These are phyloP conservation scores for Butastur rufipennis DNA, from an alignment of 2,113 vertebrate species.

Conservation along the genomic window DNA sequence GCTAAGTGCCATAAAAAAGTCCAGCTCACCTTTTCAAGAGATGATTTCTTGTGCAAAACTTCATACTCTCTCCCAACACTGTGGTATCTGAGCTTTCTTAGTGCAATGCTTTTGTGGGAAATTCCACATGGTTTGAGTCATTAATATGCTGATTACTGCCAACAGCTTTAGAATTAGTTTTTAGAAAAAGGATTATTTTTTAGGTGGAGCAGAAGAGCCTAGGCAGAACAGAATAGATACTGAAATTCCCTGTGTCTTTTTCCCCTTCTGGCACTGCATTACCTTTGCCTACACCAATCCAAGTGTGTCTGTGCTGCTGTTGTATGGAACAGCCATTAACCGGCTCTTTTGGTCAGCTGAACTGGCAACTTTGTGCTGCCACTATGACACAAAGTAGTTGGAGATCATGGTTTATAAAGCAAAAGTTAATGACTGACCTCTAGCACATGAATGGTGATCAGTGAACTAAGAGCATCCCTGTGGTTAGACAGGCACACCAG, in stretches of 20 bases:
- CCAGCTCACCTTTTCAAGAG: not conserved
- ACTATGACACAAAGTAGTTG: not conserved
- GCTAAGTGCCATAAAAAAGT: not conserved
- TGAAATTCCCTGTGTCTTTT: not conserved
- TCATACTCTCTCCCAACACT: not conserved
- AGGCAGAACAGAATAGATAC: not conserved
- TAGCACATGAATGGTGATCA: not conserved
- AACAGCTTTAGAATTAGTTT: not conserved
- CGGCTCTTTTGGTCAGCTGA: not conserved
- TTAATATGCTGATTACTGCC: accelerated
- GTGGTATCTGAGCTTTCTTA: not conserved
- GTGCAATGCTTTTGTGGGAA: not conserved
- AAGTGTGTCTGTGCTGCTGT: accelerated
- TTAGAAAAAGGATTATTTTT: not conserved
- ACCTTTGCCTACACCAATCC: not conserved
- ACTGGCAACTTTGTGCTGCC: not conserved
- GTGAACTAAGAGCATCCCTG: not conserved
- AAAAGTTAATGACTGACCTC: not conserved
- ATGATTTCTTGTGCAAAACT: not conserved
- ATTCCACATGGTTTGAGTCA: not conserved
- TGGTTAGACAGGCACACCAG: not conserved
- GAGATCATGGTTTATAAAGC: not conserved
- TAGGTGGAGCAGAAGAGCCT: not conserved
- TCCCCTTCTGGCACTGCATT: not conserved
- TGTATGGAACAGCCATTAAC: not conserved